These are phyloP conservation scores for Cephalopterus ornatus DNA, from an alignment of 2,113 vertebrate genomes.

Conservation along the genomic window DNA sequence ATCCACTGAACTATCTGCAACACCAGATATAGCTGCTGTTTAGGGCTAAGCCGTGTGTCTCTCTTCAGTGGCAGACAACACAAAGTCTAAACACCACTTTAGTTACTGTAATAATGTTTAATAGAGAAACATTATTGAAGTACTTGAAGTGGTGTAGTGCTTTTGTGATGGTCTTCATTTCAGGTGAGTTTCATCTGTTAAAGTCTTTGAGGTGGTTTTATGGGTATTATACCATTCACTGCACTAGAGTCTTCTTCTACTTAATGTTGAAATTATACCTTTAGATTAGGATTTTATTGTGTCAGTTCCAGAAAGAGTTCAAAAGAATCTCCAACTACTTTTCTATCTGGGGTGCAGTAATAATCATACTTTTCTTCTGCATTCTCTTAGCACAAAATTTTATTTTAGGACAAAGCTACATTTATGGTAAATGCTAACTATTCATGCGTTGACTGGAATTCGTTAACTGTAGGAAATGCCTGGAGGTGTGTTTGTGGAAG, in stretches of 20 bases:
- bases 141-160: neutral
- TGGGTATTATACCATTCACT: neutral
- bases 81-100: neutral
- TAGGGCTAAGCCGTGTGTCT: neutral
- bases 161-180: neutral
- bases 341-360: neutral
- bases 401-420: neutral
- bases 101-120: neutral
- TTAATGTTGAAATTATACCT: neutral
- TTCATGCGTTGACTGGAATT: conserved; percentile 28
- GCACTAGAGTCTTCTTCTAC: neutral
- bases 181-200: neutral
- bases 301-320: neutral
- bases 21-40: neutral
- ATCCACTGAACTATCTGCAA: neutral
- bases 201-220: neutral
- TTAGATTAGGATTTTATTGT: neutral
- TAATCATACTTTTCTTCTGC: neutral
- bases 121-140: neutral
- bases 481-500: neutral
- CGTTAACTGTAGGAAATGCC: neutral
- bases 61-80: neutral
- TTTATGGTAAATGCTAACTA: conserved; percentile 3
- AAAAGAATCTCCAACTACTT: neutral
- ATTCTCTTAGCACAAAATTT: neutral